Percentiles rank a stretch among this genome's conserved stretches.
Conservation (phyloP, 2,888 invertebrate species). For the Elaeidobius kamerunicus region DNA sequence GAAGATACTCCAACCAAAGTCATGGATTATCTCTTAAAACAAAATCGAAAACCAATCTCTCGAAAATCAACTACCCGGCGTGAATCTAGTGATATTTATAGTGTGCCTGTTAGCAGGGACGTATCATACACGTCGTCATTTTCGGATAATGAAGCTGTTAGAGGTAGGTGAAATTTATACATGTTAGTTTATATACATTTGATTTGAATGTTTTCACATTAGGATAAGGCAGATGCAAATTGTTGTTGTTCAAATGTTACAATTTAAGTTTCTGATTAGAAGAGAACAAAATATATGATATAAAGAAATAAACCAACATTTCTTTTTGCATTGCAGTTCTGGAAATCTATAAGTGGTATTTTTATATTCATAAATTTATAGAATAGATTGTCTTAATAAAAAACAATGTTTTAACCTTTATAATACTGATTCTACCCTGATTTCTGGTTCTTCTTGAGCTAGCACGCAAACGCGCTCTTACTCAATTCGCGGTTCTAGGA, state of each 20-base stretch:
- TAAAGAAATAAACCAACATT: no score
- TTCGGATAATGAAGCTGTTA: conserved; percentile 35
- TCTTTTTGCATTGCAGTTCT: background rate
- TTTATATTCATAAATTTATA: background rate
- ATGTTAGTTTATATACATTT: no score
- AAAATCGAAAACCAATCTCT: conserved; percentile 4
- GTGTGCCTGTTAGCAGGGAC: conserved; percentile 34
- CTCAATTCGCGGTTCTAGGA: no score
- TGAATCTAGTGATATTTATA: conserved; percentile 15
- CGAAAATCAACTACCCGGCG: background rate
- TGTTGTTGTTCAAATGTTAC: no score
- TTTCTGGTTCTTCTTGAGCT: no score
- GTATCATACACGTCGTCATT: conserved; percentile 35
- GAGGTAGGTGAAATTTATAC: conserved; percentile 13
- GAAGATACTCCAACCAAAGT: conserved; percentile 34
- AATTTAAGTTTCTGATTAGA: no score
- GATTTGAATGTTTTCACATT: no score
- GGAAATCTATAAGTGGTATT: background rate
- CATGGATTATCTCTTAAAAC: conserved; percentile 14
- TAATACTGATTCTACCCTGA: no score
- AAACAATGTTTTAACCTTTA: no score
- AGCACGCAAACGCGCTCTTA: no score
- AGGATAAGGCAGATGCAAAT: no score
- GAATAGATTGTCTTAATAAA: no score
- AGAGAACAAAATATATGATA: background rate